These are phyloP conservation scores for Diglossa brunneiventris DNA, from an alignment of 2,113 vertebrate species.

Conservation along the genomic window DNA sequence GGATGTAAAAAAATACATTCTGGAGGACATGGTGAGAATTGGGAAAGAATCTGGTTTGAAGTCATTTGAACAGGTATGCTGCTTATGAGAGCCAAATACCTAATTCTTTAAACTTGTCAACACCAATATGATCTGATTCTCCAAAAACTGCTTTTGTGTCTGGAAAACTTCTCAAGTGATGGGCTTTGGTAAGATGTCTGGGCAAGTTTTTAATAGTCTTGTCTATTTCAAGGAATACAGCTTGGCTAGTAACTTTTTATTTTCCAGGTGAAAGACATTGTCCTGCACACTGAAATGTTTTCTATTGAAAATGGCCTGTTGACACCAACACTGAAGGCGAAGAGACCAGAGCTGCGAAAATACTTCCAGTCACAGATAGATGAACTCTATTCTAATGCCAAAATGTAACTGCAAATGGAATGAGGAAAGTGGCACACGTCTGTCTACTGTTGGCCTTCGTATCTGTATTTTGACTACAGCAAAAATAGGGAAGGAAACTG, in stretches of 20 bases:
- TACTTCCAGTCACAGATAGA: conserved; percentile 86
- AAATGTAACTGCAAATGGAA: conserved; percentile 74
- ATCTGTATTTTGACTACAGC: conserved; percentile 63
- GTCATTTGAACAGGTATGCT: conserved; percentile 92
- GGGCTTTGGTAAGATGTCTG: background rate
- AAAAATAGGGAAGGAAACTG: conserved; percentile 65
- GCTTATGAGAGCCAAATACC: background rate
- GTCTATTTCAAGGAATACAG: background rate
- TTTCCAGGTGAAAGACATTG: conserved; percentile 87
- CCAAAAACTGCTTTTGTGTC: background rate
- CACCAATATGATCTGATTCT: background rate
- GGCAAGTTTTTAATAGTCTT: background rate
- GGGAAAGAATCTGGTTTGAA: conserved; percentile 92
- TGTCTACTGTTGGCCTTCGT: conserved; percentile 58
- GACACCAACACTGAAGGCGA: conserved; percentile 94
- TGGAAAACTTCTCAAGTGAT: background rate
- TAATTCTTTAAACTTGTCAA: background rate
- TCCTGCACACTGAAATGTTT: conserved; percentile 85
- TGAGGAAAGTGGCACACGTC: background rate
- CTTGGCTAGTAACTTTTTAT: background rate
- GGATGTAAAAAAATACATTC: conserved; percentile 85
- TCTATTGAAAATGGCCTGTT: conserved; percentile 90
- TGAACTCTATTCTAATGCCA: conserved; percentile 88
- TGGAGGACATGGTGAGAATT: conserved; percentile 85
- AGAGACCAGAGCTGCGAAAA: conserved; percentile 84